phyloP scores from a whole-genome alignment of 1,140 invertebrate genomes.

The Heliconius himera region DNA sequence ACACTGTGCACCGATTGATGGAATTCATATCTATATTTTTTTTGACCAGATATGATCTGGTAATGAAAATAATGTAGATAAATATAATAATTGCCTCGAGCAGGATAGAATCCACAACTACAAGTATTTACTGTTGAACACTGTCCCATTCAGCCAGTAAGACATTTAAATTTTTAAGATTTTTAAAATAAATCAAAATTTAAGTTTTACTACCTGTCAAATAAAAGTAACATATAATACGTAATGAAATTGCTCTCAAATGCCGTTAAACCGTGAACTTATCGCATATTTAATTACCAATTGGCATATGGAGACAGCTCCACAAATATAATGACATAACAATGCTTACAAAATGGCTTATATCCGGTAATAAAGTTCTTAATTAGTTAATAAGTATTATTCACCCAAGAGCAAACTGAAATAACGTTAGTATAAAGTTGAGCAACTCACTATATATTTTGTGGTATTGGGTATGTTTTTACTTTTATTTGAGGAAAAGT shows the following conservation, averaged over 20 bases:
- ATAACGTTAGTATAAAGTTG: neutral
- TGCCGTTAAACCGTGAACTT: neutral
- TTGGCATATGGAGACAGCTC: neutral
- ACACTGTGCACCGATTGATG: too few relatives aligned
- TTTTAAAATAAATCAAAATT: too few relatives aligned
- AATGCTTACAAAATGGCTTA: constrained; percentile 10
- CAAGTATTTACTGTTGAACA: too few relatives aligned
- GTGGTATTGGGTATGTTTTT: too few relatives aligned
- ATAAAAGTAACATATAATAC: neutral
- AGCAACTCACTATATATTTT: neutral
- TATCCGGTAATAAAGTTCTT: constrained; percentile 1
- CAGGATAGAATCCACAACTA: too few relatives aligned
- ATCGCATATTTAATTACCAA: constrained; percentile 4
- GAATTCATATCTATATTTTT: too few relatives aligned
- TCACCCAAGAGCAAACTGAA: neutral
- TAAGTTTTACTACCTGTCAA: neutral
- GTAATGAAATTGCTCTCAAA: neutral
- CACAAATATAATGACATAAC: constrained; percentile 3
- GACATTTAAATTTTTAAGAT: too few relatives aligned
- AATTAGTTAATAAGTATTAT: constrained; percentile 6
- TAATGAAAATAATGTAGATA: too few relatives aligned
- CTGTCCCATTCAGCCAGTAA: too few relatives aligned
- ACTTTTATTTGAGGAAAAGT: too few relatives aligned
- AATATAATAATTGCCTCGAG: too few relatives aligned
- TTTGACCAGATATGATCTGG: too few relatives aligned